phyloP scores from a whole-genome alignment of 2,888 invertebrate genomes.

The Patella caerulea region DNA sequence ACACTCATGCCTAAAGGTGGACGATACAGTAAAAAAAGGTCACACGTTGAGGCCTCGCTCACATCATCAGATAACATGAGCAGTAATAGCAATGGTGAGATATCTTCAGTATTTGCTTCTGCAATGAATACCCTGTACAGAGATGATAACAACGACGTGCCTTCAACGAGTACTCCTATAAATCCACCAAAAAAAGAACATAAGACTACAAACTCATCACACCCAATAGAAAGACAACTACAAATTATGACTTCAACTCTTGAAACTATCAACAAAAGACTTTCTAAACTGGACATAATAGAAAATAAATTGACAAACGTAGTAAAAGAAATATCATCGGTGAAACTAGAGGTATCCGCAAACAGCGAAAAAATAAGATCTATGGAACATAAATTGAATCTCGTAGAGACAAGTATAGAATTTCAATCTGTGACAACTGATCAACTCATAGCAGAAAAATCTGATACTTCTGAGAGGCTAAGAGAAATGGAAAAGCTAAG shows the following conservation, averaged over 20 bases:
- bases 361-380: slow-evolving; percentile 9
- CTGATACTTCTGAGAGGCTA: neutral
- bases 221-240: too few species aligned
- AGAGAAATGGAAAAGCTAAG: neutral
- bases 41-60: too few species aligned
- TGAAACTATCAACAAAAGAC: slow-evolving; percentile 1
- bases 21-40: too few species aligned
- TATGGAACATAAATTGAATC: neutral
- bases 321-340: neutral
- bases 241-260: neutral
- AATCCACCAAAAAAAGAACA: too few species aligned
- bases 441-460: neutral
- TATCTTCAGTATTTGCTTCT: neutral
- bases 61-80: too few species aligned
- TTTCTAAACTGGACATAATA: neutral
- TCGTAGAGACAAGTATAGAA: slow-evolving; percentile 1
- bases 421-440: slow-evolving; percentile 2
- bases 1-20: too few species aligned
- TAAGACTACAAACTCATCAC: too few species aligned
- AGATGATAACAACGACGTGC: neutral
- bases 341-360: neutral
- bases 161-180: neutral
- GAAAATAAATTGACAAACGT: neutral
- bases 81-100: too few species aligned
- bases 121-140: neutral